Conservation (phyloP, 2,113 vertebrate genomes). For the Stomatorhinus ivindoensis region DNA sequence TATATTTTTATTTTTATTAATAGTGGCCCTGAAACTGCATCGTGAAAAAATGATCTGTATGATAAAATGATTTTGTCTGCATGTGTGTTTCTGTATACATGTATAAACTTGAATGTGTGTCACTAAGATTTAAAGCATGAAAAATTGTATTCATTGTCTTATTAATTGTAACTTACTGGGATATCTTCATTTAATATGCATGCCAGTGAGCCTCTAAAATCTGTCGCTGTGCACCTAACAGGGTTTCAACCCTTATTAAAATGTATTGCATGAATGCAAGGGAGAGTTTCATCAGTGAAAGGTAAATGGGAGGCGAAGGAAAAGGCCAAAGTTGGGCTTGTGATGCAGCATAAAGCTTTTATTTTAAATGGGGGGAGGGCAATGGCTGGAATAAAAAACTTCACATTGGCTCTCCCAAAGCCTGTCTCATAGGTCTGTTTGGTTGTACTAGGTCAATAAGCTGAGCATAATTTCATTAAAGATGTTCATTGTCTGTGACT, state of each 20-base stretch:
- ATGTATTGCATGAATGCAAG: conserved; percentile 1
- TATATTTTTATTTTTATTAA: no score
- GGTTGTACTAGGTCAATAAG: neutral
- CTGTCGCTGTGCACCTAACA: conserved; percentile 10
- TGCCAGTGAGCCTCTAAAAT: neutral
- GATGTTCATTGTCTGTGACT: neutral
- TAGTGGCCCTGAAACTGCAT: no score
- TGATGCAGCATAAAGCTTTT: neutral
- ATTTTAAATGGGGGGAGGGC: neutral
- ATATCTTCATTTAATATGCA: conserved; percentile 15
- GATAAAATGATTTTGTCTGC: neutral
- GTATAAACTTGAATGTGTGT: neutral
- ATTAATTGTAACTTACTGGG: conserved; percentile 4
- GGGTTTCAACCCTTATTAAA: conserved; percentile 17
- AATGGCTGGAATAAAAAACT: no score
- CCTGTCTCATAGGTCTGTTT: neutral
- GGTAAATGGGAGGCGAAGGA: neutral
- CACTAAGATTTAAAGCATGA: neutral
- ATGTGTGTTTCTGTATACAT: neutral
- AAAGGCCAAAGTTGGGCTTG: neutral
- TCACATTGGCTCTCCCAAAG: neutral
- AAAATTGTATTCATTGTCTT: neutral
- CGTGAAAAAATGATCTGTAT: no score
- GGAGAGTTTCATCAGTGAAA: neutral
- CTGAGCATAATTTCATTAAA: neutral